Conservation (phyloP, 2,113 vertebrate genomes). For the Apteryx mantelli region DNA sequence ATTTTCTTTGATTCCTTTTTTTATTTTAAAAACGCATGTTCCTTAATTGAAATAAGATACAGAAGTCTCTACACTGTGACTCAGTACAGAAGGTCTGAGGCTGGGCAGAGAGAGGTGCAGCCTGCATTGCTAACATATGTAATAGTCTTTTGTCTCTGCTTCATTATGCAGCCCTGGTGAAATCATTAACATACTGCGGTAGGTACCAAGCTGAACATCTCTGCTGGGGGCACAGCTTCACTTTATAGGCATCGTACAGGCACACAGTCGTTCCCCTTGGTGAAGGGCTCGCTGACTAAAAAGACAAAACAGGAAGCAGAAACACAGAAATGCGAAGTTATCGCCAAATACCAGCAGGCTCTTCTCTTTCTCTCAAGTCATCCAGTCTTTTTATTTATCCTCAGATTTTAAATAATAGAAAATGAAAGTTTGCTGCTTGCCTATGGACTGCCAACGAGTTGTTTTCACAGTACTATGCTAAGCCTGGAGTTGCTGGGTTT, state of each 20-base stretch:
- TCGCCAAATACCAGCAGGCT: neutral
- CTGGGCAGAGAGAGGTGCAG: neutral
- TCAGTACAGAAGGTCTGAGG: neutral
- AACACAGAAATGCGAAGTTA: neutral
- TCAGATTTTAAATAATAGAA: neutral
- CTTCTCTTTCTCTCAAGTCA: neutral
- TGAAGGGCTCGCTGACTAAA: neutral
- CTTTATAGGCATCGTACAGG: neutral
- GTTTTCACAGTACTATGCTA: neutral
- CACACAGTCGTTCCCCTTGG: neutral
- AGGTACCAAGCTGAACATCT: neutral
- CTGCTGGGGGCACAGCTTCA: neutral
- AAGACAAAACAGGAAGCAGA: neutral
- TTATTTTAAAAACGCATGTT: neutral
- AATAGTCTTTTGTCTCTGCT: neutral
- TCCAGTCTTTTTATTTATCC: neutral
- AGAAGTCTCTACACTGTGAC: neutral
- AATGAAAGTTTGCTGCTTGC: neutral
- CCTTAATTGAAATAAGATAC: accelerated
- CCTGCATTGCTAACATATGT: neutral
- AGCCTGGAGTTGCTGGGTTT: neutral
- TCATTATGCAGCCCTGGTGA: neutral
- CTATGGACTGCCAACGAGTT: accelerated
- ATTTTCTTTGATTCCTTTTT: neutral
- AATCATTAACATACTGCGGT: neutral